These are phyloP conservation scores for Smittia sp. DNA, from an alignment of 2,888 invertebrate genomes.

Conservation along the genomic window DNA sequence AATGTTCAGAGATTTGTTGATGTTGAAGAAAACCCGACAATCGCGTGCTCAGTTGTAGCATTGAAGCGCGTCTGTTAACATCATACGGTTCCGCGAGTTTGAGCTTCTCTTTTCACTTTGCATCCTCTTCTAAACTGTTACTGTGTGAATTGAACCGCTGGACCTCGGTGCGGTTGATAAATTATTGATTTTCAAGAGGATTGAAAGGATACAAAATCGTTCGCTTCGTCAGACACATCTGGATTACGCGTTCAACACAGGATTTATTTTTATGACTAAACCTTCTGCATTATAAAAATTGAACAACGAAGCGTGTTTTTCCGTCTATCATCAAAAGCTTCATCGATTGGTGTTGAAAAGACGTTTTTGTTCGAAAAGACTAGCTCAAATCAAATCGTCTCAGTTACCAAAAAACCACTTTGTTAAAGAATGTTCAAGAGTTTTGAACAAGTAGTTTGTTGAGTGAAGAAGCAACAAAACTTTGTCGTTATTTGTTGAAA, in stretches of 20 bases:
- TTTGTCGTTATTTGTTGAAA: constrained; percentile 19
- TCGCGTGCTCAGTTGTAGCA: constrained; percentile 39
- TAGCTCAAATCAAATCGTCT: too few species aligned
- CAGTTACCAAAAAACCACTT: too few species aligned
- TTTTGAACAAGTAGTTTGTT: too few species aligned
- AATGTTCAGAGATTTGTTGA: not conserved
- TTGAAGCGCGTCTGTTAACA: constrained; percentile 35
- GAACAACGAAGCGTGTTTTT: too few species aligned
- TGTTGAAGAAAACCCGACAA: constrained; percentile 29
- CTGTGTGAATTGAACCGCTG: not conserved
- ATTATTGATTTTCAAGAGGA: constrained; percentile 29
- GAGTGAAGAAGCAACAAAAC: too few species aligned
- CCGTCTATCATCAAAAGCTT: too few species aligned
- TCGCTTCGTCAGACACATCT: not conserved
- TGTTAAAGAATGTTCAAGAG: too few species aligned
- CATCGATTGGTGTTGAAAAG: too few species aligned
- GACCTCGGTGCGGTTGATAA: constrained; percentile 10
- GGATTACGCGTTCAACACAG: constrained; percentile 2
- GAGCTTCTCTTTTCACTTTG: not conserved
- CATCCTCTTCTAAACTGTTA: not conserved
- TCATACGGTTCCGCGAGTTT: constrained; percentile 14
- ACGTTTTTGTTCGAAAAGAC: too few species aligned
- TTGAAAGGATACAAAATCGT: not conserved
- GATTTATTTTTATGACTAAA: not conserved
- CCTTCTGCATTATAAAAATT: not conserved